phyloP scores from a whole-genome alignment of 2,797 vertebrate genomes.

The Pelobates cultripes region DNA sequence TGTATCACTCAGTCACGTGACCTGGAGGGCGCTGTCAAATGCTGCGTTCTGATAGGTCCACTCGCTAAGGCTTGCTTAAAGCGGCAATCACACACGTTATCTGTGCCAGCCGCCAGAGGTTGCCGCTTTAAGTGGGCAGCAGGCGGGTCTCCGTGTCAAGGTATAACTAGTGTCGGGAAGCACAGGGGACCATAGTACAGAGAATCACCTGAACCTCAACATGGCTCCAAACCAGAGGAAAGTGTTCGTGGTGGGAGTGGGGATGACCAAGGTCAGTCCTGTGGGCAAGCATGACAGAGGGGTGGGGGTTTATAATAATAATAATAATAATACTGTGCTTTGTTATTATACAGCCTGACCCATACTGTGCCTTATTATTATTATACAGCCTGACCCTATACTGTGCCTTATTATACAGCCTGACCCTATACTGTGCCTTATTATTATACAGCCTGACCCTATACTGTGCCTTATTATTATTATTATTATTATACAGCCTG shows the following conservation, averaged over 20 bases:
- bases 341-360: no score
- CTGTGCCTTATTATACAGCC: no score
- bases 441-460: no score
- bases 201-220: neutral
- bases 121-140: constrained; percentile 11
- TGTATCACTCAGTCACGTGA: neutral
- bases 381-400: no score
- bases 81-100: no score
- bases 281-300: no score
- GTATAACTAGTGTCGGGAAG: neutral
- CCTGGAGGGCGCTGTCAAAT: neutral
- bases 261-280: constrained; percentile 91
- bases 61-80: neutral
- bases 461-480: no score
- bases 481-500: no score
- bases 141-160: neutral
- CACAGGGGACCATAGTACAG: neutral
- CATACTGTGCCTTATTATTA: no score
- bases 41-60: constrained; percentile 2
- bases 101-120: accelerated
- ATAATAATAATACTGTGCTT: no score
- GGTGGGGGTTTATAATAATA: no score
- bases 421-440: no score
- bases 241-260: constrained; percentile 92
- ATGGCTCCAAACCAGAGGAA: constrained; percentile 67